A percentile compares a stretch with the other conserved stretches of the same genome.
Evolutionary conservation across 2,888 invertebrate species (phyloP).

Genomic region (Brachylomia viminalis): DNA sequence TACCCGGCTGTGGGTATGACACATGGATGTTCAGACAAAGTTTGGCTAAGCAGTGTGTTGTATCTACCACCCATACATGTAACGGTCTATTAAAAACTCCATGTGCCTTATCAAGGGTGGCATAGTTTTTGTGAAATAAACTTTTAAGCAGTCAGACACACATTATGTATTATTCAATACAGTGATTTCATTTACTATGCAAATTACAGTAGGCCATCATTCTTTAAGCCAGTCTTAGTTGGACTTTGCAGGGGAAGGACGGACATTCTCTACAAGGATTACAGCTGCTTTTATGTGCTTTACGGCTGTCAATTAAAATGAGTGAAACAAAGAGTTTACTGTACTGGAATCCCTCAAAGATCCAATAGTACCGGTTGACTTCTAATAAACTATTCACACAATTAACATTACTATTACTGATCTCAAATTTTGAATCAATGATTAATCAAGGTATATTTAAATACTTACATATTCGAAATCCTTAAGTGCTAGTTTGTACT

Average conservation of each 20-base stretch:
- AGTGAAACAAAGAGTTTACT: neutral
- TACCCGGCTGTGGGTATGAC: neutral
- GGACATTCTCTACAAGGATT: neutral
- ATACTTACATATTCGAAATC: conserved; percentile 98
- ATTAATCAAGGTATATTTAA: neutral
- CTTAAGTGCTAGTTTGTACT: conserved; percentile 98
- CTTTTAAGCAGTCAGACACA: neutral
- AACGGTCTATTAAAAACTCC: neutral
- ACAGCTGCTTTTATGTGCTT: neutral
- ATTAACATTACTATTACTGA: neutral
- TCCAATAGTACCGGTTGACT: neutral
- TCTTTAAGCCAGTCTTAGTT: neutral
- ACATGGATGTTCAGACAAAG: neutral
- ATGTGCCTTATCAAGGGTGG: neutral
- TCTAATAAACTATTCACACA: neutral
- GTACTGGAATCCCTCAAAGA: neutral
- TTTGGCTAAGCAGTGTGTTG: neutral
- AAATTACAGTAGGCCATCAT: neutral
- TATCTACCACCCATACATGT: neutral
- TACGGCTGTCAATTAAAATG: neutral
- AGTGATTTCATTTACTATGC: neutral
- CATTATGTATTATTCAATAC: too few relatives aligned
- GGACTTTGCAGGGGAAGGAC: neutral
- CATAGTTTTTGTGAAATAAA: neutral
- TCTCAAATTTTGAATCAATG: neutral